These are phyloP conservation scores for Zapornia atra DNA, from an alignment of 2,113 vertebrate genomes.

Conservation along the genomic window DNA sequence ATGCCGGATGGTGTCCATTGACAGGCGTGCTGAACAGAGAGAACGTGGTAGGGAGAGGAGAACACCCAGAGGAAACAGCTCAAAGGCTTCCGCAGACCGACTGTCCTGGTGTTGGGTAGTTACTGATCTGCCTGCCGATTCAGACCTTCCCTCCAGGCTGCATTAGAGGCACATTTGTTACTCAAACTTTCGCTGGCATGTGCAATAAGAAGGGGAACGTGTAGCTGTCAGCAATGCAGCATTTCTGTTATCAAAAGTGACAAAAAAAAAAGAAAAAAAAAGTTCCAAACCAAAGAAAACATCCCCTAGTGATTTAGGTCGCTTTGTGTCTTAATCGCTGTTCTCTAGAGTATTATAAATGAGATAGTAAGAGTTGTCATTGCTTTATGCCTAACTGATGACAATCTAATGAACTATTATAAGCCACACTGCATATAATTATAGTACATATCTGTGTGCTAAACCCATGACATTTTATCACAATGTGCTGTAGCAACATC, in stretches of 20 bases:
- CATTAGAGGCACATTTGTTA: neutral
- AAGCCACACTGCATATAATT: conserved; percentile 46
- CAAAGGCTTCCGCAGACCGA: neutral
- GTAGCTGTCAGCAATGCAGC: neutral
- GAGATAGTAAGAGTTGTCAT: conserved; percentile 45
- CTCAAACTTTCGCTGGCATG: neutral
- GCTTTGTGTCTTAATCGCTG: conserved; percentile 47
- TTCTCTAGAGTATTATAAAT: conserved; percentile 44
- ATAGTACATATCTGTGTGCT: neutral
- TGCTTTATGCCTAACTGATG: conserved; percentile 60
- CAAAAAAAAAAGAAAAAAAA: neutral
- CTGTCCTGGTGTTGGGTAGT: neutral
- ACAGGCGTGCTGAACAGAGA: neutral
- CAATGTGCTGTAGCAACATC: conserved; percentile 27
- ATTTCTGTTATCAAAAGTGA: neutral
- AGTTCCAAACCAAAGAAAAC: neutral
- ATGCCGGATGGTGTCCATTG: neutral
- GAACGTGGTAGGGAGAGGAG: neutral
- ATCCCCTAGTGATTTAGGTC: neutral
- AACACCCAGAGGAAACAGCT: neutral
- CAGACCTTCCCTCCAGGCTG: neutral
- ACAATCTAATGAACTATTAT: conserved; percentile 62
- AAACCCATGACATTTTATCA: conserved; percentile 31
- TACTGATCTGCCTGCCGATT: rapidly evolving
- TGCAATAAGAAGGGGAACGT: neutral